These are phyloP conservation scores for Cercopithecus mona DNA, from an alignment of 2,113 vertebrate species.

Conservation along the genomic window DNA sequence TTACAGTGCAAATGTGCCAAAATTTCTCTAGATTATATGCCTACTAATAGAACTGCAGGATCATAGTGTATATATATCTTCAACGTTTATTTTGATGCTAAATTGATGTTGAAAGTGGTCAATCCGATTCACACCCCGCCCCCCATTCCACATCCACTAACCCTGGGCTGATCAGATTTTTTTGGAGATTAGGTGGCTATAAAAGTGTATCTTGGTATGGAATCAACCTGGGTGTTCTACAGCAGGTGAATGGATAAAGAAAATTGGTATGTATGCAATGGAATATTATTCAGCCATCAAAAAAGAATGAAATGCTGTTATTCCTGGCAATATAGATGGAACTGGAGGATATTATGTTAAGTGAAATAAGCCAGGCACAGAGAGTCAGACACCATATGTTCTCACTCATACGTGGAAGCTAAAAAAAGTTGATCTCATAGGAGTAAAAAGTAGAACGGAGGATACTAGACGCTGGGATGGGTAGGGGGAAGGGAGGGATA, in stretches of 20 bases:
- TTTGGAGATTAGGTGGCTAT: neutral
- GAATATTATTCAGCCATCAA: neutral
- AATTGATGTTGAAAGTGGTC: neutral
- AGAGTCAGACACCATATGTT: neutral
- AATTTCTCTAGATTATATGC: neutral
- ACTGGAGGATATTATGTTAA: neutral
- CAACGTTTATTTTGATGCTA: neutral
- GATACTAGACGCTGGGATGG: neutral
- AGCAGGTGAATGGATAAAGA: neutral
- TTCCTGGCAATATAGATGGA: neutral
- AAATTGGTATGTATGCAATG: neutral
- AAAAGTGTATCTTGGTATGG: neutral
- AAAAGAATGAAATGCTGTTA: neutral
- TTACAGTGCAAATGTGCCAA: neutral
- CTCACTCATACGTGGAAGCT: neutral
- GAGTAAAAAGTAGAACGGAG: neutral
- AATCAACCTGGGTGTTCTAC: neutral
- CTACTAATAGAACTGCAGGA: neutral
- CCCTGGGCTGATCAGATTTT: neutral
- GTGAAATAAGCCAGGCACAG: neutral
- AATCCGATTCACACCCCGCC: too few species aligned
- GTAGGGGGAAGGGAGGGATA: neutral
- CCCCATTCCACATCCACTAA: neutral
- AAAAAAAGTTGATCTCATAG: neutral
- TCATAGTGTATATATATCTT: neutral